Base-by-base conservation (phyloP, 2,888 invertebrate species). In the Geophilus truncorum region DNA sequence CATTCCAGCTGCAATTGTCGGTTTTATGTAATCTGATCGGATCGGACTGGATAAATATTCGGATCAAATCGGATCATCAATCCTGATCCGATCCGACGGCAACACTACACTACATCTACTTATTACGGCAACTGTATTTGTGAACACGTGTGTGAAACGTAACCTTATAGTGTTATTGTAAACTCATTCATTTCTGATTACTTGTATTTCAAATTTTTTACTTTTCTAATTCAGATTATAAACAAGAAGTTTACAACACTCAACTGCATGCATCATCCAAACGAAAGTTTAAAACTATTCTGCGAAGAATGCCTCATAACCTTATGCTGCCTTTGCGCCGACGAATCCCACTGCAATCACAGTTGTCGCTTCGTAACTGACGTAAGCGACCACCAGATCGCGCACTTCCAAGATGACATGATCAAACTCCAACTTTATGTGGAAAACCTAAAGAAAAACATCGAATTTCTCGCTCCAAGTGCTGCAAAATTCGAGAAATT, bases 301-400 rank as follows among this genome's bases (percentile, higher is more conserved):
- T 81, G 81, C 18, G 81, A 80, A 76, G 57, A 18, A 3, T 81
- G 81, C 25, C 77, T 36, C 4, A 23, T 9, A 21, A 81, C 81
- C 6, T 18, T 77, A 7, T 81, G 81, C 57, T 30, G 78, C 15
- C 36, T 57, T 23, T 81, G 81, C 28, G 57, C 45, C 7, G 21
- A 32, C 21, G 81, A 28, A 15, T 23, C 7, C 1, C 81, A 81
- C 70, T 18, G 76, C 2, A 77, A 78, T 25, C 81, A 81, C 78
- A 23, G 25, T 21, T 77, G 78, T 25, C 34, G 40, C n/a, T 77
- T 80, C 21, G 62, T 80, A 15, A 10, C 77, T 34, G 78, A 80
- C n/a, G 81, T 80, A 9, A 45, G 62, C 28, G 81, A 79, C 12
- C 57, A 45, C 12, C 81, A 79, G 4, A 40, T 70, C 30, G 15